Percentiles rank a stretch among this genome's conserved stretches.
Conservation (phyloP, 2,797 vertebrate species). For the Sebastes itinus region DNA sequence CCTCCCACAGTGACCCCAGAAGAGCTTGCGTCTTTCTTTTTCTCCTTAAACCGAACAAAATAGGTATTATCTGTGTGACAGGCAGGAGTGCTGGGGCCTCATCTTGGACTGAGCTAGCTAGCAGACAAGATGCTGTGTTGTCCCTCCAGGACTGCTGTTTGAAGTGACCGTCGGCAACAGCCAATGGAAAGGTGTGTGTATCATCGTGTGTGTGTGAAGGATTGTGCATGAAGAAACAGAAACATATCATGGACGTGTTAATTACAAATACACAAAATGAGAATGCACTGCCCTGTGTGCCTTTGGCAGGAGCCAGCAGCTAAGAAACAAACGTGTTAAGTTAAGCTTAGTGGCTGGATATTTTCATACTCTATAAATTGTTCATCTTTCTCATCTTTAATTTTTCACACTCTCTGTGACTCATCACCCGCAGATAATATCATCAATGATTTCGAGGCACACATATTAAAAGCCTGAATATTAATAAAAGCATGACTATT, state of each 20-base stretch:
- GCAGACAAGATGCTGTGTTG: slow-evolving; percentile 17
- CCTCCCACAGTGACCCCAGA: slow-evolving; percentile 28
- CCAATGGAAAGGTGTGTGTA: neutral
- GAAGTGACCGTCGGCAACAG: slow-evolving; percentile 9
- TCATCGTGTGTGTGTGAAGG: slow-evolving; percentile 3
- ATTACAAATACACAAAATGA: slow-evolving; percentile 22
- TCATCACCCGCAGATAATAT: slow-evolving; percentile 51
- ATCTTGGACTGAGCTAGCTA: neutral
- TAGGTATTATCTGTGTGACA: slow-evolving; percentile 28
- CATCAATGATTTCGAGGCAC: slow-evolving; percentile 27
- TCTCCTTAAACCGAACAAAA: slow-evolving; percentile 23
- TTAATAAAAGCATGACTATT: neutral
- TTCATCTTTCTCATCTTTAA: slow-evolving; percentile 38
- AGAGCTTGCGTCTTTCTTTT: slow-evolving; percentile 12
- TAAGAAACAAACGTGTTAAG: neutral
- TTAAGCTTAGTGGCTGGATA: slow-evolving; percentile 15
- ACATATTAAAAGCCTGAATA: slow-evolving; percentile 35
- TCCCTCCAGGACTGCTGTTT: slow-evolving; percentile 25
- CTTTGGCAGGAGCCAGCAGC: slow-evolving; percentile 17
- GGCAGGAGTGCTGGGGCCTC: slow-evolving; percentile 2
- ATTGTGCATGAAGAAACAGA: neutral
- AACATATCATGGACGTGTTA: neutral
- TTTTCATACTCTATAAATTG: slow-evolving; percentile 36
- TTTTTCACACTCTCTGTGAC: slow-evolving; percentile 31
- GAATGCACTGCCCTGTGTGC: neutral